phyloP scores from a whole-genome alignment of 2,888 invertebrate species.

The Ormyrus pomaceus region DNA sequence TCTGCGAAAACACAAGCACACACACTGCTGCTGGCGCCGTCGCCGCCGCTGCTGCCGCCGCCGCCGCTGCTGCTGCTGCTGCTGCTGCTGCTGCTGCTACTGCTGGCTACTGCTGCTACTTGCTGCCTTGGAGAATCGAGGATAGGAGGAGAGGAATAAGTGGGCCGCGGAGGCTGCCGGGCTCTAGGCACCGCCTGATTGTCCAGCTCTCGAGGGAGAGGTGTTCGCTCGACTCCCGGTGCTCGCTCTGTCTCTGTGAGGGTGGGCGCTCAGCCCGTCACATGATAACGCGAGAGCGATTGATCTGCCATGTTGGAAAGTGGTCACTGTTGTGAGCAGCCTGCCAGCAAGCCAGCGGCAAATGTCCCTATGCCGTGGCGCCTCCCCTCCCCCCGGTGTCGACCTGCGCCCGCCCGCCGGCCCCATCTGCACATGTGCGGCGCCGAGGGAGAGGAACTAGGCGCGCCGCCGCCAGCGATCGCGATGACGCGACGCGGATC shows the following conservation, averaged over 20 bases:
- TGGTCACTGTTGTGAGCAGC: slow-evolving; percentile 73
- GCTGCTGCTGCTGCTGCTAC: not conserved
- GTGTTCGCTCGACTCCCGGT: too few relatives aligned
- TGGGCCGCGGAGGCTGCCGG: not conserved
- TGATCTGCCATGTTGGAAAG: slow-evolving; percentile 83
- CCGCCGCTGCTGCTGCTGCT: not conserved
- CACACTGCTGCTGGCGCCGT: not conserved
- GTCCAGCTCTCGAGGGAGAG: too few relatives aligned
- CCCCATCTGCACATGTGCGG: not conserved
- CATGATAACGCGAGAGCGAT: slow-evolving; percentile 85
- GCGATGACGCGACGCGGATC: slow-evolving; percentile 28
- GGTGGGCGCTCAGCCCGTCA: slow-evolving; percentile 73
- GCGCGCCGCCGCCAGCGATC: not conserved
- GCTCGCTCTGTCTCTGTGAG: too few relatives aligned
- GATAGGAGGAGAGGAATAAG: not conserved
- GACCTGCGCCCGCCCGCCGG: slow-evolving; percentile 3
- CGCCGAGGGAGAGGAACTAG: slow-evolving; percentile 1
- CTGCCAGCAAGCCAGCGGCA: slow-evolving; percentile 68
- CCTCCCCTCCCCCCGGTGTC: slow-evolving; percentile 4
- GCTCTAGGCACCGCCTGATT: too few relatives aligned
- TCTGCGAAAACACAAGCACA: not conserved
- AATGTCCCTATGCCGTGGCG: slow-evolving; percentile 66
- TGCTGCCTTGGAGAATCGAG: too few relatives aligned
- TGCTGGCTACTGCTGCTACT: not conserved
- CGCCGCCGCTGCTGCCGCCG: not conserved